phyloP scores from a whole-genome alignment of 2,888 invertebrate genomes.

The Diloba caeruleocephala region DNA sequence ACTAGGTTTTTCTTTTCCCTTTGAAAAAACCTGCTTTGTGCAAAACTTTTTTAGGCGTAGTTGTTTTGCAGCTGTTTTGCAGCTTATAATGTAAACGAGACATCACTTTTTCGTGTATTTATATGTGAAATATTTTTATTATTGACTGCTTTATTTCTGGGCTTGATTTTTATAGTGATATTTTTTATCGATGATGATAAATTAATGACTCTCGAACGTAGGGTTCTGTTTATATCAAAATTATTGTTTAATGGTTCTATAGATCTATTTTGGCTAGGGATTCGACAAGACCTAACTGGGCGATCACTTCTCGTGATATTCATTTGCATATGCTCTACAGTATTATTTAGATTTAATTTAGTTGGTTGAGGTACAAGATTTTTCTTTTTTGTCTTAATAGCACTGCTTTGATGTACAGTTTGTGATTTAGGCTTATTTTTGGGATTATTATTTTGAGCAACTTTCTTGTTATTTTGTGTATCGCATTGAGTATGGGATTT shows the following conservation, averaged over 20 bases:
- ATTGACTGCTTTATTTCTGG: slow-evolving; percentile 20
- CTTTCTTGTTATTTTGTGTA: slow-evolving; percentile 15
- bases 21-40: slow-evolving; percentile 19
- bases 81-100: slow-evolving; percentile 49
- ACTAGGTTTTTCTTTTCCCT: slow-evolving; percentile 20
- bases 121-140: slow-evolving; percentile 27
- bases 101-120: slow-evolving; percentile 41
- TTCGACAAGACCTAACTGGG: slow-evolving; percentile 52
- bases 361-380: slow-evolving; percentile 9
- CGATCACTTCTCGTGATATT: slow-evolving; percentile 34
- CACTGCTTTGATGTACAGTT: slow-evolving; percentile 3
- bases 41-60: slow-evolving; percentile 18
- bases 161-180: slow-evolving; percentile 36
- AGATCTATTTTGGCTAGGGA: slow-evolving; percentile 36
- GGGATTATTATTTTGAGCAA: slow-evolving; percentile 7
- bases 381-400: slow-evolving; percentile 8
- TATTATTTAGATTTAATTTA: slow-evolving; percentile 23
- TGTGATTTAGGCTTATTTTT: slow-evolving; percentile 21
- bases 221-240: slow-evolving; percentile 20
- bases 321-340: slow-evolving; percentile 20
- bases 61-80: slow-evolving; percentile 29
- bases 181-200: slow-evolving; percentile 44
- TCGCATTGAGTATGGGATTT: slow-evolving; percentile 14
- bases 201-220: slow-evolving; percentile 39
- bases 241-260: slow-evolving; percentile 24